These are phyloP conservation scores for Mystacornis crossleyi DNA, from an alignment of 2,113 vertebrate species.

Conservation along the genomic window DNA sequence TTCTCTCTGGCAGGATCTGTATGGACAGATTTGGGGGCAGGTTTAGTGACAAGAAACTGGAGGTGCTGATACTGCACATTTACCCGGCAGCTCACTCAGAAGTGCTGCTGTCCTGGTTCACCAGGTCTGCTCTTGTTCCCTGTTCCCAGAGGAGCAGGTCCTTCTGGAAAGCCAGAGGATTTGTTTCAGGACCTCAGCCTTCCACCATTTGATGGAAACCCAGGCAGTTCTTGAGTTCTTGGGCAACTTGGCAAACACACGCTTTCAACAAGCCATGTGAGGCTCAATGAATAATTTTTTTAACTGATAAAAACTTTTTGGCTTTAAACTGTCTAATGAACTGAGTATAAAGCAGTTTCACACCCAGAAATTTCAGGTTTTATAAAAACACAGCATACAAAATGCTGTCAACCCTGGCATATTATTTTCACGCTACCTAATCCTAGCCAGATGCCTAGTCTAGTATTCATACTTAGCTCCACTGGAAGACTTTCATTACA, in stretches of 20 bases:
- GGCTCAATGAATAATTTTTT: background rate
- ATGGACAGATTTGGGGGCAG: background rate
- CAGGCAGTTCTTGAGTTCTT: background rate
- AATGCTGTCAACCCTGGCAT: background rate
- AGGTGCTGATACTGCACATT: background rate
- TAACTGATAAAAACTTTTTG: background rate
- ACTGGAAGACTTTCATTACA: background rate
- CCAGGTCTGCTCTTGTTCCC: background rate
- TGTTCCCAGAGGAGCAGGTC: background rate
- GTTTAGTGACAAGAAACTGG: background rate
- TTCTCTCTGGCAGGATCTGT: rapidly evolving
- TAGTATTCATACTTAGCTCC: background rate
- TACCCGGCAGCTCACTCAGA: background rate
- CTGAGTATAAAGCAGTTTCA: background rate
- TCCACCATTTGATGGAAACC: background rate
- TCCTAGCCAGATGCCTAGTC: background rate
- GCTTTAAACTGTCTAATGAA: background rate
- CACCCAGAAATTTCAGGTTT: background rate
- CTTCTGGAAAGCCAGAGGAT: background rate
- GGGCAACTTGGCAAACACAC: background rate
- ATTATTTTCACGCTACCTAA: background rate
- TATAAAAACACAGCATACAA: background rate
- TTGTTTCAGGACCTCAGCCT: background rate
- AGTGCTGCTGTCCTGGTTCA: rapidly evolving
- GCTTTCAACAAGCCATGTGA: background rate